Evolutionary conservation across 2,888 invertebrate species (phyloP).

Genomic region (Emmelina monodactyla): DNA sequence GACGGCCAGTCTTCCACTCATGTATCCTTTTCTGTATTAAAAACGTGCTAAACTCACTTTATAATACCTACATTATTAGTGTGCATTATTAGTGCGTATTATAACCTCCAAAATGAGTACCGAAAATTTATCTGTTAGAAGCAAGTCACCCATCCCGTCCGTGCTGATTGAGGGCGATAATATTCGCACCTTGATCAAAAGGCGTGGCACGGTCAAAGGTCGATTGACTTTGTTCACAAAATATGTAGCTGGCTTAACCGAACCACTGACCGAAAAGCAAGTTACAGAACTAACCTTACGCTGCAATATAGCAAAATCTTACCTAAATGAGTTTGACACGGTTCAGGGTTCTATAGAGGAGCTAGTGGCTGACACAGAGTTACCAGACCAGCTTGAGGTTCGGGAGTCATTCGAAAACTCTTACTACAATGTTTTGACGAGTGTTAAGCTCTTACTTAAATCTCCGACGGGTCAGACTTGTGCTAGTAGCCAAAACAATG

Average conservation of each 20-base stretch:
- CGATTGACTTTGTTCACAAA: background rate
- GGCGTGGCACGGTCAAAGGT: background rate
- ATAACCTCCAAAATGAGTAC: conserved; percentile 1
- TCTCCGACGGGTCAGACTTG: conserved; percentile 1
- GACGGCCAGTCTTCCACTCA: too few species aligned
- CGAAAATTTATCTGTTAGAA: background rate
- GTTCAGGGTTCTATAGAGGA: conserved; percentile 2
- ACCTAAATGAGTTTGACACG: background rate
- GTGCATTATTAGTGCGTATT: too few species aligned
- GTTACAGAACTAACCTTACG: background rate
- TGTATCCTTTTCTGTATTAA: too few species aligned
- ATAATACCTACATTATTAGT: too few species aligned
- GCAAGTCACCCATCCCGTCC: background rate
- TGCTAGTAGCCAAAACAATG: conserved; percentile 3
- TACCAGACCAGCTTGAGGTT: conserved; percentile 3
- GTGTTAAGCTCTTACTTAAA: background rate
- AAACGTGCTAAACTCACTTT: too few species aligned
- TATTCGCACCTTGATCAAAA: background rate
- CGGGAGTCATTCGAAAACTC: conserved; percentile 4
- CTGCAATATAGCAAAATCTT: conserved; percentile 1
- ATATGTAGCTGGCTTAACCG: background rate
- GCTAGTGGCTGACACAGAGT: background rate
- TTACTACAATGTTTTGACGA: conserved; percentile 1
- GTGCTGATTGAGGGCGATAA: background rate
- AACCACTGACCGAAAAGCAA: background rate